Percentiles rank a stretch among this genome's conserved stretches.
Evolutionary conservation across 2,113 vertebrate species (phyloP).

Genomic region (Dendropsophus ebraccatus): DNA sequence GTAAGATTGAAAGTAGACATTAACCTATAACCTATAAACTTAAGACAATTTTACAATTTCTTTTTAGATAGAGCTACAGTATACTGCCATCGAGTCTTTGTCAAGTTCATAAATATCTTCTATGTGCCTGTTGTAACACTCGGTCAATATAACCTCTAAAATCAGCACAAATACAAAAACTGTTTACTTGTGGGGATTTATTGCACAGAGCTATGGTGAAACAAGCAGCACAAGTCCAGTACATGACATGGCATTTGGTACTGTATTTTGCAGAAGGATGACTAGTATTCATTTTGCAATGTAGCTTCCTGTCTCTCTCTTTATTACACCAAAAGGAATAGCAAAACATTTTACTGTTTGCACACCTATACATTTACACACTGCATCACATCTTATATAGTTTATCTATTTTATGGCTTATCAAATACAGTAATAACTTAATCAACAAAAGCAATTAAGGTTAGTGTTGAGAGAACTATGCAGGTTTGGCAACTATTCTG

Average conservation of each 20-base stretch:
- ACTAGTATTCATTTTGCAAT: neutral
- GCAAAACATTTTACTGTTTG: neutral
- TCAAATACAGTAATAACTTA: too few relatives aligned
- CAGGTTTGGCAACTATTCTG: too few relatives aligned
- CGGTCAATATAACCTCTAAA: too few relatives aligned
- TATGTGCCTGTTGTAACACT: too few relatives aligned
- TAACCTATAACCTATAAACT: neutral
- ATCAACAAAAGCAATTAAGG: too few relatives aligned
- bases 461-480: too few relatives aligned
- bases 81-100: too few relatives aligned
- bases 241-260: neutral
- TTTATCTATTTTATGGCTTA: neutral
- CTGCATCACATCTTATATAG: neutral
- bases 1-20: too few relatives aligned
- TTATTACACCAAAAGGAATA: neutral
- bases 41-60: too few relatives aligned
- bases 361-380: neutral
- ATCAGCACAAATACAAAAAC: neutral
- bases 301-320: neutral
- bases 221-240: too few relatives aligned
- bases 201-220: too few relatives aligned
- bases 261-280: neutral
- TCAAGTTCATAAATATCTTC: too few relatives aligned
- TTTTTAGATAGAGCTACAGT: neutral
- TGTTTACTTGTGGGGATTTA: neutral